A percentile compares a stretch with the other conserved stretches of the same genome.
These are phyloP conservation scores for Corvus moneduloides DNA, from an alignment of 2,113 vertebrate genomes.

Conservation along the genomic window DNA sequence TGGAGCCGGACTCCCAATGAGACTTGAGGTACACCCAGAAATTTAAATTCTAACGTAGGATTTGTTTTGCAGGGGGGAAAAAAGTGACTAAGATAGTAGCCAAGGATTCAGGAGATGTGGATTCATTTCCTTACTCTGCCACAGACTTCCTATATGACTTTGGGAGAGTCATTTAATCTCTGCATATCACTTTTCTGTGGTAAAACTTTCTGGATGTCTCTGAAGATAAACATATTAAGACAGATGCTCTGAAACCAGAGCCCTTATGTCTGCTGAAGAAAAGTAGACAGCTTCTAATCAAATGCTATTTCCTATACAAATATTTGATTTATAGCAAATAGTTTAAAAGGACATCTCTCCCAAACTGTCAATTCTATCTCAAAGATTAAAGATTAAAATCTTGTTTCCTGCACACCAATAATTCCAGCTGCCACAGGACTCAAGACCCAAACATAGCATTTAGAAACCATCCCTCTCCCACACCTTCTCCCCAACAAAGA, in stretches of 20 bases:
- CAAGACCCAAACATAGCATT: accelerated
- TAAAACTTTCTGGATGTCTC: slow-evolving; percentile 12
- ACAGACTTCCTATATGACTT: slow-evolving; percentile 4
- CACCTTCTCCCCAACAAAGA: background rate
- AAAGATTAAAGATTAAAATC: background rate
- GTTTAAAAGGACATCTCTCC: background rate
- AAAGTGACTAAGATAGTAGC: background rate
- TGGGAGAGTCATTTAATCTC: background rate
- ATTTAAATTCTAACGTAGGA: background rate
- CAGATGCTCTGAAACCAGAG: background rate
- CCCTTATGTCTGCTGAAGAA: background rate
- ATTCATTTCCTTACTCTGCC: background rate
- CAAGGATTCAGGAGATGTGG: background rate
- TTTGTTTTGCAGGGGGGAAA: background rate
- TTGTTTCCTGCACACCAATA: accelerated
- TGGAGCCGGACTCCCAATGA: background rate
- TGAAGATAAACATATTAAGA: slow-evolving; percentile 6
- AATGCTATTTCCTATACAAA: background rate
- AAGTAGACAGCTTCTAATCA: background rate
- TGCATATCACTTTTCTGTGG: slow-evolving; percentile 3
- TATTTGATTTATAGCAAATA: background rate
- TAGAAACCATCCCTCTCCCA: background rate
- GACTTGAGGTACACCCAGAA: background rate
- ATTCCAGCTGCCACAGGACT: background rate
- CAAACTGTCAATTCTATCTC: background rate